Base-by-base conservation (phyloP, 2,888 invertebrate genomes). In the Zootermopsis nevadensis region DNA sequence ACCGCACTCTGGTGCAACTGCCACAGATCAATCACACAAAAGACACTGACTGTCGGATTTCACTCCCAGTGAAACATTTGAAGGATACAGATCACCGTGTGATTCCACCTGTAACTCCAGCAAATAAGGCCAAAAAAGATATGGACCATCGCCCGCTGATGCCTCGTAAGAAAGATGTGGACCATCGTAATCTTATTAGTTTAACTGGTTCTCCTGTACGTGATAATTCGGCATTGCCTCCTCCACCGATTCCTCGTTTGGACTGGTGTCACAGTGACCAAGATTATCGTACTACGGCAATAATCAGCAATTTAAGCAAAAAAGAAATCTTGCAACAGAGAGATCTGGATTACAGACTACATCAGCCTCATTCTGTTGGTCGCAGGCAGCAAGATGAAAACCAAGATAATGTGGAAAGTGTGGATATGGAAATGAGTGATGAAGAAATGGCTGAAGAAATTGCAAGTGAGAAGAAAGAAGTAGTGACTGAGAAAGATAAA, bases 371-470 rank as follows among this genome's bases (percentile, higher is more conserved):
- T 67, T 38, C 60, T 30, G 12, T 77, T 24, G 74, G 33, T 8
- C 27, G 81, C n/a, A 35, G 72, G 67, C 72, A 33, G 31, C 66
- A 53, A 48, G 84, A 84, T 74, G 85, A 85, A 74, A 82, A 72
- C 85, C 87, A 92, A 22, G 95, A 95, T 87, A 95, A 94, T 87
- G 94, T 95, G 6, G 95, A 95, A 87, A 95, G 94, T 88, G 94
- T 96, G 84, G 96, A 97, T 86, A 96, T 96, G 96, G 96, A 96
- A 86, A 91, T 97, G 88, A 96, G 96, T 22, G 96, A 96, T 87
- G 96, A 96, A 77, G 96, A 96, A 81, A 86, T 86, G 22, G 84
- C 76, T 15, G 84, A 83, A n/a, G 38, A 82, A 10, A 27, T n/a
- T 42, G 35, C 42, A 33, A 30, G 55, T n/a, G 77, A 72, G 38